A percentile compares a stretch with the other conserved stretches of the same genome.
phyloP scores from a whole-genome alignment of 2,113 vertebrate species.

The Rostratula benghalensis region DNA sequence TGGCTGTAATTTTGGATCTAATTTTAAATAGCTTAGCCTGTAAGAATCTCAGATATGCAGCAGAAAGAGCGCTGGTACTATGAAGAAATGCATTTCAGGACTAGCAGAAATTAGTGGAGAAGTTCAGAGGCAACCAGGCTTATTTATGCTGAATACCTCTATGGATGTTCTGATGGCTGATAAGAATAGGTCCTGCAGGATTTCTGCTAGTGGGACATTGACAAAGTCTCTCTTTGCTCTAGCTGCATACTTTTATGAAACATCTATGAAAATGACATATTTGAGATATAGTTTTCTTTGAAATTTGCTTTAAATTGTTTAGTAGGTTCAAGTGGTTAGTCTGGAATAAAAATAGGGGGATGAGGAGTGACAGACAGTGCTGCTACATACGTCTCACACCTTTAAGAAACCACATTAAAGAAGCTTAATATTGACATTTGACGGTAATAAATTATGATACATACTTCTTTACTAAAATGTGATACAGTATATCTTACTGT shows the following conservation, averaged over 20 bases:
- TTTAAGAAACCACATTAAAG: not conserved
- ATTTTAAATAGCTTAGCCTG: not conserved
- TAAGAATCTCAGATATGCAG: not conserved
- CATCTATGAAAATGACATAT: not conserved
- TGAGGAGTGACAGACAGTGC: not conserved
- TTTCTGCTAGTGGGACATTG: not conserved
- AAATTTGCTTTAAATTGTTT: not conserved
- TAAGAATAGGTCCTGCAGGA: not conserved
- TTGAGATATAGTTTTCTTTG: not conserved
- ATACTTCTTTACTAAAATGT: not conserved
- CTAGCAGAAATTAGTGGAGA: not conserved
- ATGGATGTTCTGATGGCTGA: not conserved
- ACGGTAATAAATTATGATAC: not conserved
- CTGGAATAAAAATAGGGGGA: not conserved
- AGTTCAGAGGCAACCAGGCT: not conserved
- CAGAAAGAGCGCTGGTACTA: not conserved
- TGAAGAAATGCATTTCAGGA: not conserved
- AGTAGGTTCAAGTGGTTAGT: not conserved
- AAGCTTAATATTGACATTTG: not conserved
- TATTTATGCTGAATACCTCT: not conserved
- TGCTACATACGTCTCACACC: not conserved
- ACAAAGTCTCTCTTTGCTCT: not conserved
- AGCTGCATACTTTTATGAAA: not conserved
- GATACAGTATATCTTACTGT: not conserved
- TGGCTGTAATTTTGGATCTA: not conserved